Evolutionary conservation across 1,140 invertebrate species (phyloP).

Genomic region (Ooceraea biroi): DNA sequence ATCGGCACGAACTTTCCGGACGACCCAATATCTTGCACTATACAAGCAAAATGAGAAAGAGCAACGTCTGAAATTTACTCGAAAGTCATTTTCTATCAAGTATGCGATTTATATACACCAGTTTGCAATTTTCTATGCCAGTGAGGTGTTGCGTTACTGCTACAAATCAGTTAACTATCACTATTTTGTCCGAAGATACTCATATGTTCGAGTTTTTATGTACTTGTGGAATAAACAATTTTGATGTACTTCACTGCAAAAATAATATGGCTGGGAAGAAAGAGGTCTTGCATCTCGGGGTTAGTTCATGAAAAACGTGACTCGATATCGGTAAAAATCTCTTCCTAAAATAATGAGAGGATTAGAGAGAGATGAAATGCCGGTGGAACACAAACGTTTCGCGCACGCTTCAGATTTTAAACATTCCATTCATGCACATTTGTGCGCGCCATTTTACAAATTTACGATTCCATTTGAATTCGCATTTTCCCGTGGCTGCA

Average conservation of each 20-base stretch:
- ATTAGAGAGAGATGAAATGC: no score
- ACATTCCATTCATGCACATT: conserved; percentile 6
- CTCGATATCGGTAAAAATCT: neutral
- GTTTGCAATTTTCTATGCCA: neutral
- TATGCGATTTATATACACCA: neutral
- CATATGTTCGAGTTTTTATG: conserved; percentile 5
- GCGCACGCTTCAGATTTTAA: conserved; percentile 17
- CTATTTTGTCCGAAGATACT: neutral
- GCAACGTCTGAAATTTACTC: conserved; percentile 15
- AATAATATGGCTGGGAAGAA: neutral
- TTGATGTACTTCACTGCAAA: neutral
- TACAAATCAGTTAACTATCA: neutral
- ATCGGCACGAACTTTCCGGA: no score
- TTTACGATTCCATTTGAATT: conserved; percentile 32
- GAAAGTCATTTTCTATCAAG: neutral
- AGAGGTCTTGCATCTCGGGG: neutral
- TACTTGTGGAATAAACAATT: neutral
- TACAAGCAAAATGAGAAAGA: neutral
- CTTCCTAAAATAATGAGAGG: neutral
- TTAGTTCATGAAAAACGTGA: neutral
- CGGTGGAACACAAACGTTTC: neutral
- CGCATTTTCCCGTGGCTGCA: conserved; percentile 16
- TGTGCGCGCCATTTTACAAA: neutral
- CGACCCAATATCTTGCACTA: no score
- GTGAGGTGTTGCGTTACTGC: neutral